A percentile compares a stretch with the other conserved stretches of the same genome.
phyloP scores from a whole-genome alignment of 2,113 vertebrate species.

The Xiphophorus hellerii region DNA sequence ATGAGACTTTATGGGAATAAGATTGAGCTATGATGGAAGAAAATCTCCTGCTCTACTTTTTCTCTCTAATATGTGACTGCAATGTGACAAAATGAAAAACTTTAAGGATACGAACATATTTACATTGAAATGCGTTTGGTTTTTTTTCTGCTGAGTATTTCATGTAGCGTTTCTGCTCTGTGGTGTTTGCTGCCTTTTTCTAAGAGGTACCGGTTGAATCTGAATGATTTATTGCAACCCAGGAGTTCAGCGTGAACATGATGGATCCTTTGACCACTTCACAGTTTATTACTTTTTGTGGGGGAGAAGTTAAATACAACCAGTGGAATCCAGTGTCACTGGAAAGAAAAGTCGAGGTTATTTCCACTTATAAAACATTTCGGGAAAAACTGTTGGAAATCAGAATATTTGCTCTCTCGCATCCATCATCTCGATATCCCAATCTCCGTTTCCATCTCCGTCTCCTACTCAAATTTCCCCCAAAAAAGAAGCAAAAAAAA shows the following conservation, averaged over 20 bases:
- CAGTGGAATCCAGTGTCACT: conserved; percentile 4
- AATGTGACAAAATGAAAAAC: neutral
- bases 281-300: conserved; percentile 14
- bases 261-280: conserved; percentile 6
- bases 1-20: neutral
- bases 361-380: conserved; percentile 28
- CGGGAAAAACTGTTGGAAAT: conserved; percentile 17
- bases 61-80: neutral
- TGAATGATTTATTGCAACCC: neutral
- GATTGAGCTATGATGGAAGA: neutral
- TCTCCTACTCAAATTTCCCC: conserved; percentile 23
- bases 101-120: neutral
- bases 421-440: conserved; percentile 53
- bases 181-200: neutral
- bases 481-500: neutral
- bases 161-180: neutral
- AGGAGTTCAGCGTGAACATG: neutral
- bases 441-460: neutral
- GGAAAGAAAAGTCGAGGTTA: conserved; percentile 3
- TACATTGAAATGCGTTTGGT: neutral
- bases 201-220: neutral
- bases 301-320: conserved; percentile 11
- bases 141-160: neutral
- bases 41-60: neutral
- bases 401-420: conserved; percentile 40